Percentiles rank a stretch among this genome's conserved stretches.
phyloP scores from a whole-genome alignment of 2,113 vertebrate species.

The Crotalus tigris region DNA sequence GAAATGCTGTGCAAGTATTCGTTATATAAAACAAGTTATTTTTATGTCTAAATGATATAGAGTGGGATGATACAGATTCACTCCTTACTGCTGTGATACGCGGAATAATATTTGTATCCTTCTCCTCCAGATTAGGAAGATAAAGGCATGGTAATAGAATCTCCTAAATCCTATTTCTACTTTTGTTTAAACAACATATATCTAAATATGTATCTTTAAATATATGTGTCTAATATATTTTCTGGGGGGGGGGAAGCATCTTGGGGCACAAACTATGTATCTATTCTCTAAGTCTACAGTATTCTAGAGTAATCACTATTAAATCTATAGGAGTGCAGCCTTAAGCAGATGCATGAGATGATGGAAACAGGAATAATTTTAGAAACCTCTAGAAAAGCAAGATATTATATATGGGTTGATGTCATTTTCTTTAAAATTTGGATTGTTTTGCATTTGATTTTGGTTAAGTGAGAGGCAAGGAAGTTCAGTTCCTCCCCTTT shows the following conservation, averaged over 20 bases:
- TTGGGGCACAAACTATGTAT: neutral
- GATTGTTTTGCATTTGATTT: neutral
- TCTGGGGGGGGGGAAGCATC: neutral
- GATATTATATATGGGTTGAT: neutral
- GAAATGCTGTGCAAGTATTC: neutral
- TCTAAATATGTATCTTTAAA: neutral
- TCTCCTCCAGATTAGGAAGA: neutral
- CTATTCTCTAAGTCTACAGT: neutral
- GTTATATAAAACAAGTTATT: neutral
- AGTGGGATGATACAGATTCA: neutral
- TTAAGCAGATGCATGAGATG: neutral
- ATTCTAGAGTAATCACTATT: neutral
- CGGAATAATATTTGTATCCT: neutral
- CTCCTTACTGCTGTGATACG: neutral
- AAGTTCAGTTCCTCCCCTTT: neutral
- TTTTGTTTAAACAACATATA: neutral
- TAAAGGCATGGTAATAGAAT: neutral
- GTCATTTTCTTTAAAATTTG: neutral
- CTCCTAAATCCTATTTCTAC: neutral
- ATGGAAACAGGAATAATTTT: neutral
- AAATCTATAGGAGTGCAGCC: neutral
- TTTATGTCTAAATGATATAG: neutral
- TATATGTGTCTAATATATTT: neutral
- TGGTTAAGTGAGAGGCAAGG: neutral
- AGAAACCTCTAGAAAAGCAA: neutral